A percentile compares a stretch with the other conserved stretches of the same genome.
Conservation (phyloP, 2,888 invertebrate genomes). For the Sericinus montela region DNA sequence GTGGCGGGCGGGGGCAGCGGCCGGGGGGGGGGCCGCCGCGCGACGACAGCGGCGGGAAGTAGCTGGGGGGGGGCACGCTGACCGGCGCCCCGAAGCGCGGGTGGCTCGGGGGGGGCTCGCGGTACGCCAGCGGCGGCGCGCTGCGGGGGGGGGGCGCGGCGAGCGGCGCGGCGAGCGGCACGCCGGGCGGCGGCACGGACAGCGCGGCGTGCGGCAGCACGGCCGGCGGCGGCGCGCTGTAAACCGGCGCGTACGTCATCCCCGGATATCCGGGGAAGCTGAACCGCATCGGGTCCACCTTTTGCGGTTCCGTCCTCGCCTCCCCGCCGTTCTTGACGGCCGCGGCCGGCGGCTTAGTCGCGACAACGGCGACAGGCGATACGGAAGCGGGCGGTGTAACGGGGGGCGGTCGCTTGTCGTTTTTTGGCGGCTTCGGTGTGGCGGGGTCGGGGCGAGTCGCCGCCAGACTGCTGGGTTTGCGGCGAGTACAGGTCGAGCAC, state of each 20-base stretch:
- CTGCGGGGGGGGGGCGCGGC: slow-evolving; percentile 31
- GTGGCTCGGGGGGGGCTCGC: slow-evolving; percentile 64
- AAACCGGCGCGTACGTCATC: slow-evolving; percentile 66
- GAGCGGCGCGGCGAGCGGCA: slow-evolving; percentile 30
- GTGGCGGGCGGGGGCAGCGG: slow-evolving; percentile 34
- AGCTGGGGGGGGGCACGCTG: slow-evolving; percentile 62
- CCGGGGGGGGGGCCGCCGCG: slow-evolving; percentile 42
- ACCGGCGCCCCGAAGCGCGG: slow-evolving; percentile 50
- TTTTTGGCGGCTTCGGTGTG: slow-evolving; percentile 65
- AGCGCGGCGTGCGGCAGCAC: slow-evolving; percentile 27
- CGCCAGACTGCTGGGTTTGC: slow-evolving; percentile 80
- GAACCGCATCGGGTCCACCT: slow-evolving; percentile 49
- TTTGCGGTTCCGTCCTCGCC: slow-evolving; percentile 49
- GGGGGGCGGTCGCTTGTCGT: slow-evolving; percentile 74
- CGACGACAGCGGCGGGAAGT: slow-evolving; percentile 49
- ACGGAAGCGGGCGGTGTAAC: slow-evolving; percentile 72
- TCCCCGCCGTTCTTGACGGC: slow-evolving; percentile 68
- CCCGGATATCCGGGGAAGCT: slow-evolving; percentile 50
- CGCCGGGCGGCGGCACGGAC: slow-evolving; percentile 21
- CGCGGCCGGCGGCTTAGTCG: slow-evolving; percentile 41
- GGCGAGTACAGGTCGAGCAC: slow-evolving; percentile 94
- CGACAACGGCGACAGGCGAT: slow-evolving; percentile 61
- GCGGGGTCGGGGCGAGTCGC: slow-evolving; percentile 83
- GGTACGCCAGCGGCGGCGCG: slow-evolving; percentile 54
- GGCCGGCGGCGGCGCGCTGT: slow-evolving; percentile 55